These are phyloP conservation scores for Cochlearius cochlearius DNA, from an alignment of 2,113 vertebrate species.

Conservation along the genomic window DNA sequence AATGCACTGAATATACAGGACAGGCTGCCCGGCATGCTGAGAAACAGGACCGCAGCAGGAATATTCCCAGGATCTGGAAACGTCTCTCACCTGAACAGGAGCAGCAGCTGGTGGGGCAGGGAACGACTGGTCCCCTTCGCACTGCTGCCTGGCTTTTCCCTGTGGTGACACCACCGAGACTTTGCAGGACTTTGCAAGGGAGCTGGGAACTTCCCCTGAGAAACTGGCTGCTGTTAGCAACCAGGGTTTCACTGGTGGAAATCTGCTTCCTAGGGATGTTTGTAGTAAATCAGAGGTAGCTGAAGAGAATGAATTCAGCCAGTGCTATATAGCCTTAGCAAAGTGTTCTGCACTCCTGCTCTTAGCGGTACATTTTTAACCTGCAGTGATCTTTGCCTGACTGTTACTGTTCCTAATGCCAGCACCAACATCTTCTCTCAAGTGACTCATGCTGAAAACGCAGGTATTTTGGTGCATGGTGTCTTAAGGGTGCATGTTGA, in stretches of 20 bases:
- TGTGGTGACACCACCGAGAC: background rate
- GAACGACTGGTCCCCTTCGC: background rate
- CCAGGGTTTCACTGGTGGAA: background rate
- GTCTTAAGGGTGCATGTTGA: background rate
- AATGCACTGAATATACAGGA: accelerated
- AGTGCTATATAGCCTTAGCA: background rate
- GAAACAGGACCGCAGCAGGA: background rate
- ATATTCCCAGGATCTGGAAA: background rate
- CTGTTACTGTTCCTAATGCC: background rate
- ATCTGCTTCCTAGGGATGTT: background rate
- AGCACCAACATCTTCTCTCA: background rate
- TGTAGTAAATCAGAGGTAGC: background rate
- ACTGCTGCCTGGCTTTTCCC: background rate
- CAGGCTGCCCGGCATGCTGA: background rate
- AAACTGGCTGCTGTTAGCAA: background rate
- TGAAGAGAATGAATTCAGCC: background rate
- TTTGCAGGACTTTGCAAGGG: background rate
- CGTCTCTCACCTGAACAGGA: background rate
- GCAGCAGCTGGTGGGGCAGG: background rate
- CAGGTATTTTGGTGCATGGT: background rate
- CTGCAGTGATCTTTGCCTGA: background rate
- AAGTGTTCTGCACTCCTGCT: background rate
- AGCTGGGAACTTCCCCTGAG: background rate
- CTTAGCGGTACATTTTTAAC: background rate
- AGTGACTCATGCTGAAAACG: background rate